These are phyloP conservation scores for Astreopora myriophthalma DNA, from an alignment of 64 coral and sea anemone genomes.

Conservation along the genomic window DNA sequence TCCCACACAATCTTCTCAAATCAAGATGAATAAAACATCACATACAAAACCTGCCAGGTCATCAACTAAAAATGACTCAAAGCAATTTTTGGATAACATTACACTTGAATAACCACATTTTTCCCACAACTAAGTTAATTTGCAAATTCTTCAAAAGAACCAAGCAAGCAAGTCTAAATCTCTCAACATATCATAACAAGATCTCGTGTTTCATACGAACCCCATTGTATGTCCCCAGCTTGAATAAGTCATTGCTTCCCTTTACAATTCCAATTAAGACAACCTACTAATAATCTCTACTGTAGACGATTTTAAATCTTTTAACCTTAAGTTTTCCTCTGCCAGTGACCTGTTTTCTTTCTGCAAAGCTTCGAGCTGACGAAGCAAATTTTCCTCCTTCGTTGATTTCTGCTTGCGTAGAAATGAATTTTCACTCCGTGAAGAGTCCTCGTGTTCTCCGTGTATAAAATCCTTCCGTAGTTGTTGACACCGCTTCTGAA, in stretches of 20 bases:
- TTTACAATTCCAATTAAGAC: not conserved
- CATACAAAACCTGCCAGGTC: constrained; percentile 21
- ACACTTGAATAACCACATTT: not conserved
- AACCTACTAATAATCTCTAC: constrained; percentile 13
- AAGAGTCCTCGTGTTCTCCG: not conserved
- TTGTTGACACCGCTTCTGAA: constrained; percentile 43
- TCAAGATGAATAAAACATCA: constrained; percentile 8
- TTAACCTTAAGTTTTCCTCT: constrained; percentile 86
- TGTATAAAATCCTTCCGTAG: not conserved
- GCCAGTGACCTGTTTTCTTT: constrained; percentile 50
- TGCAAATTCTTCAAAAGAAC: too few species aligned
- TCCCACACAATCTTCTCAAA: not conserved
- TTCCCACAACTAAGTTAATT: not conserved
- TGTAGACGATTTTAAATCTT: constrained; percentile 11
- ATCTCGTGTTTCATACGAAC: constrained; percentile 2
- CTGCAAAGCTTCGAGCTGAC: constrained; percentile 68
- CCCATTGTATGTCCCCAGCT: not conserved
- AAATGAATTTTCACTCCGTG: not conserved
- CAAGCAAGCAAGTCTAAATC: not conserved
- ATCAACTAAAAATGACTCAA: not conserved
- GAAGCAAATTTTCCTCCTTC: constrained; percentile 27
- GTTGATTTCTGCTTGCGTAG: not conserved
- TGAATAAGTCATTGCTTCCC: not conserved
- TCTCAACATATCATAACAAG: too few species aligned
- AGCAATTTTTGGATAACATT: not conserved